phyloP scores from a whole-genome alignment of 2,797 vertebrate species.

The Poecilia gillii region DNA sequence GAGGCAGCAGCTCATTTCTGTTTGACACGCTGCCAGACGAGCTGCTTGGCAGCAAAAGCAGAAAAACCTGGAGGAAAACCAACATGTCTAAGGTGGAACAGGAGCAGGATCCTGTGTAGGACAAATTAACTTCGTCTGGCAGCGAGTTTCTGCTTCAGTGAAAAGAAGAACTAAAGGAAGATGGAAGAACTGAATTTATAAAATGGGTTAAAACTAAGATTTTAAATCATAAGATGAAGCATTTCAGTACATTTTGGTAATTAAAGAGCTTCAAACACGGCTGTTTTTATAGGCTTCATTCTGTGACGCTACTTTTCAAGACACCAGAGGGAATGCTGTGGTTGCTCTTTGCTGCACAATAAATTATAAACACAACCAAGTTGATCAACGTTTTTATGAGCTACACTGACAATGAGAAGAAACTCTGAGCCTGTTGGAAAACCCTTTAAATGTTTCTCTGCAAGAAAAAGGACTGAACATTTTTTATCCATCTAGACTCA shows the following conservation, averaged over 20 bases:
- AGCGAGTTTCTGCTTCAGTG: neutral
- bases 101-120: neutral
- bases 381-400: neutral
- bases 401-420: neutral
- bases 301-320: neutral
- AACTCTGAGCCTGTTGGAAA: neutral
- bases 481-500: neutral
- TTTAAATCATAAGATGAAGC: neutral
- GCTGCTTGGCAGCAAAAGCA: conserved; percentile 5
- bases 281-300: neutral
- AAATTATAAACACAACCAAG: neutral
- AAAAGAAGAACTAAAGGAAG: neutral
- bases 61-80: neutral
- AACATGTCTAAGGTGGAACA: neutral
- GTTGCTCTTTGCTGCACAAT: neutral
- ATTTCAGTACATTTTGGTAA: neutral
- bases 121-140: conserved; percentile 5
- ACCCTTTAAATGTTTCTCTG: neutral
- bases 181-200: neutral
- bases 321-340: neutral
- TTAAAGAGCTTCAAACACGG: neutral
- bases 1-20: conserved; percentile 6
- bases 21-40: neutral
- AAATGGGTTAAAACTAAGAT: neutral
- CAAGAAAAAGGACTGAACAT: neutral